phyloP scores from a whole-genome alignment of 2,113 vertebrate genomes.

The Platichthys flesus region DNA sequence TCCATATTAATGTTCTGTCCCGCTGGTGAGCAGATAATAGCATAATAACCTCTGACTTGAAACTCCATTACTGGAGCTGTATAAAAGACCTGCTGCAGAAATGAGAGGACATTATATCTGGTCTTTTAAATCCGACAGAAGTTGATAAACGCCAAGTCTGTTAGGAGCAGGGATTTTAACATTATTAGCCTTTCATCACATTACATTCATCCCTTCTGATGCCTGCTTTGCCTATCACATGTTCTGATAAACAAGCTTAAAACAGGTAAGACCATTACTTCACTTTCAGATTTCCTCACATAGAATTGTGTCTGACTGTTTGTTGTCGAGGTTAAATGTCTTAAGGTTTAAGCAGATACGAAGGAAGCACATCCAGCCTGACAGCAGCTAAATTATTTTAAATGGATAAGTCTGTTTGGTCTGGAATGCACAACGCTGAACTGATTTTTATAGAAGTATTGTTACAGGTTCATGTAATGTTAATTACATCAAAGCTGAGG shows the following conservation, averaged over 20 bases:
- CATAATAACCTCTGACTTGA: conserved; percentile 20
- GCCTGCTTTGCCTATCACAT: conserved; percentile 38
- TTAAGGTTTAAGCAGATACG: conserved; percentile 16
- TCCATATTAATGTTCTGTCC: neutral
- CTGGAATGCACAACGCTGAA: conserved; percentile 1
- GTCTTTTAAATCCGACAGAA: conserved; percentile 42
- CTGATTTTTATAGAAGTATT: neutral
- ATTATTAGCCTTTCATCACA: conserved; percentile 60
- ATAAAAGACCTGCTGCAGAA: conserved; percentile 30
- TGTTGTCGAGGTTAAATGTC: conserved; percentile 17
- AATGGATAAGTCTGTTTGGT: conserved; percentile 24
- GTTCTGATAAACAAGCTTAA: conserved; percentile 52
- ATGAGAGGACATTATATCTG: conserved; percentile 29
- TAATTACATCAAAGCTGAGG: conserved; percentile 2
- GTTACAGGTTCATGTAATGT: conserved; percentile 15
- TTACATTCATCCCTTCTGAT: conserved; percentile 50
- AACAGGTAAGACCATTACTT: conserved; percentile 35
- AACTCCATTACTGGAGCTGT: conserved; percentile 1
- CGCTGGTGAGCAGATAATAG: neutral
- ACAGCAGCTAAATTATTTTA: conserved; percentile 38
- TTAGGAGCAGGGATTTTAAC: conserved; percentile 40
- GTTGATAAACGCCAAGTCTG: conserved; percentile 46
- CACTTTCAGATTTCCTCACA: conserved; percentile 20
- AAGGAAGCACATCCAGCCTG: conserved; percentile 1
- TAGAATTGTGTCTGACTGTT: conserved; percentile 29